Conservation (phyloP, 2,888 invertebrate genomes). For the Brassicogethes aeneus region DNA sequence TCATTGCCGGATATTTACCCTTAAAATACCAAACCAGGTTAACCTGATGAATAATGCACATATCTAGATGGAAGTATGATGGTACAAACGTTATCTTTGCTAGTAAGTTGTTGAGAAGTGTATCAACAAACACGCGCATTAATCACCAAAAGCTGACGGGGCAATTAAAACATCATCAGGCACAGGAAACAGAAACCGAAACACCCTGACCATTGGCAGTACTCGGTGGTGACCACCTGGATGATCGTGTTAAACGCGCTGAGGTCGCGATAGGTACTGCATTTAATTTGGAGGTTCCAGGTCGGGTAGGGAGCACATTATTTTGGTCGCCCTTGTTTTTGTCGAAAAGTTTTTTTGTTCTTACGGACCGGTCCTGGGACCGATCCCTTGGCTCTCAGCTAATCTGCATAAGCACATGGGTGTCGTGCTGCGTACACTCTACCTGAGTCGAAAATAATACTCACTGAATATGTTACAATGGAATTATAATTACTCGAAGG, state of each 20-base stretch:
- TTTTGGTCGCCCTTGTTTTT: slow-evolving; percentile 29
- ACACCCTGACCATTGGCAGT: slow-evolving; percentile 2
- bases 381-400: slow-evolving; percentile 24
- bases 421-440: slow-evolving; percentile 26
- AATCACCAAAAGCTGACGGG: slow-evolving; percentile 11
- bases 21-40: too few relatives aligned
- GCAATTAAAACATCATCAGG: slow-evolving; percentile 34
- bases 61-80: too few relatives aligned
- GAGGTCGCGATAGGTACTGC: slow-evolving; percentile 21
- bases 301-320: not conserved
- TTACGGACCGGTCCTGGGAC: slow-evolving; percentile 18
- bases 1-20: too few relatives aligned
- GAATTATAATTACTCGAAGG: not conserved
- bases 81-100: slow-evolving; percentile 5
- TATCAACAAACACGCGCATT: slow-evolving; percentile 24
- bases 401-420: slow-evolving; percentile 23
- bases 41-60: too few relatives aligned
- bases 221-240: slow-evolving; percentile 9
- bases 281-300: slow-evolving; percentile 2
- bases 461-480: not conserved
- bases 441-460: not conserved
- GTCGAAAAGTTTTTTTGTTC: slow-evolving; percentile 32
- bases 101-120: not conserved
- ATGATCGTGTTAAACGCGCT: slow-evolving; percentile 7
- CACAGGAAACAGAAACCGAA: slow-evolving; percentile 6